Evolutionary conservation across 2,888 invertebrate genomes (phyloP).

Genomic region (Notodromas monacha): DNA sequence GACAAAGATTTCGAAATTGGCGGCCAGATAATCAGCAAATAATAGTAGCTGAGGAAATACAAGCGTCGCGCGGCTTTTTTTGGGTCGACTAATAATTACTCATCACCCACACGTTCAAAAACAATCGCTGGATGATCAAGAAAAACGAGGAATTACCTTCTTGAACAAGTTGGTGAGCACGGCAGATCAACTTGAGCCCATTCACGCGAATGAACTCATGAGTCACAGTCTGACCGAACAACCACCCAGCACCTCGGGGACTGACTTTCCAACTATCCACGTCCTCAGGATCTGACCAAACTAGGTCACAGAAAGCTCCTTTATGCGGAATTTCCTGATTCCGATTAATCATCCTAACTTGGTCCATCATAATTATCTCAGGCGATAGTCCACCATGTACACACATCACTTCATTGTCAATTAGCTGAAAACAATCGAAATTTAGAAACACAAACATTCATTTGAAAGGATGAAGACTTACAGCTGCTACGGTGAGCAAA

Average conservation of each 20-base stretch:
- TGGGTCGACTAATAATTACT: background rate
- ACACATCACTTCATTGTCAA: slow-evolving; percentile 85
- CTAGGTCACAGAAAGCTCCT: slow-evolving; percentile 90
- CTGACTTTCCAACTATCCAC: slow-evolving; percentile 72
- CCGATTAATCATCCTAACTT: slow-evolving; percentile 72
- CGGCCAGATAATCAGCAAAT: too few relatives aligned
- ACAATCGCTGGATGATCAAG: background rate
- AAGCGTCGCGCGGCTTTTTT: background rate
- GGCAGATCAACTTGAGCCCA: slow-evolving; percentile 62
- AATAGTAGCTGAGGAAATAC: too few relatives aligned
- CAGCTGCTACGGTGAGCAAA: slow-evolving; percentile 80
- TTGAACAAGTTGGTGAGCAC: slow-evolving; percentile 94
- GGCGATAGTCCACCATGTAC: slow-evolving; percentile 93
- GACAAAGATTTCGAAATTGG: too few relatives aligned
- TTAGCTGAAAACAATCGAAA: slow-evolving; percentile 40
- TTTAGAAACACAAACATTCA: too few relatives aligned
- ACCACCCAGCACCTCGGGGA: slow-evolving; percentile 86
- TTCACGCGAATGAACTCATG: slow-evolving; percentile 79
- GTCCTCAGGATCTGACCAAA: slow-evolving; percentile 98
- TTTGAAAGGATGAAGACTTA: slow-evolving; percentile 20
- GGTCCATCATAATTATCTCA: slow-evolving; percentile 77
- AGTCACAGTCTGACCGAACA: slow-evolving; percentile 78
- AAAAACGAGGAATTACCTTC: too few relatives aligned
- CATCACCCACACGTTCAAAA: background rate
- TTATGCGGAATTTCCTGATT: slow-evolving; percentile 94